These are phyloP conservation scores for Microtus ochrogaster DNA, from an alignment of 2,113 vertebrate genomes.

Conservation along the genomic window DNA sequence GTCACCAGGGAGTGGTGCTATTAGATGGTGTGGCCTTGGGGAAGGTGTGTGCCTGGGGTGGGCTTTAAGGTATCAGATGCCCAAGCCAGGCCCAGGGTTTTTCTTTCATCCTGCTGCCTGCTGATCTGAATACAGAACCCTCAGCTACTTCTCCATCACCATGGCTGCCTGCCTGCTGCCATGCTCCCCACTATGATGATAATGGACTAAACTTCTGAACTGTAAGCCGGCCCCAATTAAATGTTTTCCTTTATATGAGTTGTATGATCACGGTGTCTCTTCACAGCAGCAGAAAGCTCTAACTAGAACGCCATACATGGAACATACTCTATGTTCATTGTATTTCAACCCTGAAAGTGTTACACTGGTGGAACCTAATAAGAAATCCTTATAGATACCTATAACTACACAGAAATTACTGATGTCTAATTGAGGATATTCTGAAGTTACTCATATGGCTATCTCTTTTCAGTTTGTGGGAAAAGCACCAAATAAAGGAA, in stretches of 20 bases:
- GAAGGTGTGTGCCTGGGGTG: not conserved
- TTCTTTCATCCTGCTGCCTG: not conserved
- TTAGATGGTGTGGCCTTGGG: not conserved
- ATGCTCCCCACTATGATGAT: not conserved
- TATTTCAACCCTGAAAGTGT: not conserved
- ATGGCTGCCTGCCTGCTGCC: not conserved
- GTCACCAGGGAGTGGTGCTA: not conserved
- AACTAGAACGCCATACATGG: not conserved
- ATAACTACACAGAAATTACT: not conserved
- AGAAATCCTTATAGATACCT: not conserved
- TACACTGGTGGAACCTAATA: not conserved
- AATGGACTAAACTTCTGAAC: not conserved
- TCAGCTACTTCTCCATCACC: not conserved
- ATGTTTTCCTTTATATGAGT: not conserved
- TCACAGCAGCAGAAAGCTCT: not conserved
- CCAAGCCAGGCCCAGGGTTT: not conserved
- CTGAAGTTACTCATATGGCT: not conserved
- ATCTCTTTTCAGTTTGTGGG: not conserved
- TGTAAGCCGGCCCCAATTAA: not conserved
- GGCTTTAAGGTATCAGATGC: not conserved
- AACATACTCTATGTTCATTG: not conserved
- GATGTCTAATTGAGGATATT: conserved; percentile 18
- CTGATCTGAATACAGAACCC: not conserved
- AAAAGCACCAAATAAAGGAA: not conserved
- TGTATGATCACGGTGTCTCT: not conserved